Evolutionary conservation across 2,113 vertebrate species (phyloP).

Genomic region (Loxodonta africana): DNA sequence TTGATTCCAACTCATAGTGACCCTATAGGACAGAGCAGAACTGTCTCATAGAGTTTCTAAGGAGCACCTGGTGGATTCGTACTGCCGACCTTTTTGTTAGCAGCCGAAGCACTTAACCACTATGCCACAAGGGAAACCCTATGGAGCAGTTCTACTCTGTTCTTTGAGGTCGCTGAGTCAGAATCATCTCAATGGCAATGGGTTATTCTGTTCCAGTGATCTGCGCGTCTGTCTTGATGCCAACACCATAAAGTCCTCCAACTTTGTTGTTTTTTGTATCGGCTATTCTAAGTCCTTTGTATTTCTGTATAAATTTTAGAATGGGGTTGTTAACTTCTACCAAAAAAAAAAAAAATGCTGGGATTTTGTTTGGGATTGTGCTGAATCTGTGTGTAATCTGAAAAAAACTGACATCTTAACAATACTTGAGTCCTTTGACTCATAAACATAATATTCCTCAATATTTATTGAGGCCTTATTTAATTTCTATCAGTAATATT

Average conservation of each 20-base stretch:
- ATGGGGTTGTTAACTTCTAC: no score
- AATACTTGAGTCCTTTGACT: background rate
- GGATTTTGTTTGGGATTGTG: background rate
- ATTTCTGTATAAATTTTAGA: background rate
- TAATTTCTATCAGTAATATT: background rate
- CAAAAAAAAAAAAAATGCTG: no score
- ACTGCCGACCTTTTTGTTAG: no score
- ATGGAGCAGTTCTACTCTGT: no score
- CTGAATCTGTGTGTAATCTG: background rate
- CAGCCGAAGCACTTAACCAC: no score
- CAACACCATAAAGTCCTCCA: background rate
- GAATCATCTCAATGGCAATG: no score
- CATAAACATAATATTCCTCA: background rate
- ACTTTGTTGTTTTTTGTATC: background rate
- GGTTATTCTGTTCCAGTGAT: background rate
- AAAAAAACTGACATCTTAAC: background rate
- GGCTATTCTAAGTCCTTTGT: background rate
- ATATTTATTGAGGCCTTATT: background rate
- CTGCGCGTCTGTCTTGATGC: background rate
- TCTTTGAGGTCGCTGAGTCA: no score
- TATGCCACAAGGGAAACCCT: no score
- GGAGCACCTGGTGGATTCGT: no score
- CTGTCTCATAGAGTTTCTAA: no score
- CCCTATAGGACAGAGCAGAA: no score
- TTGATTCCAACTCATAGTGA: no score